A percentile compares a stretch with the other conserved stretches of the same genome.
phyloP scores from a whole-genome alignment of 1,140 invertebrate genomes.

The Arctopsyche grandis region DNA sequence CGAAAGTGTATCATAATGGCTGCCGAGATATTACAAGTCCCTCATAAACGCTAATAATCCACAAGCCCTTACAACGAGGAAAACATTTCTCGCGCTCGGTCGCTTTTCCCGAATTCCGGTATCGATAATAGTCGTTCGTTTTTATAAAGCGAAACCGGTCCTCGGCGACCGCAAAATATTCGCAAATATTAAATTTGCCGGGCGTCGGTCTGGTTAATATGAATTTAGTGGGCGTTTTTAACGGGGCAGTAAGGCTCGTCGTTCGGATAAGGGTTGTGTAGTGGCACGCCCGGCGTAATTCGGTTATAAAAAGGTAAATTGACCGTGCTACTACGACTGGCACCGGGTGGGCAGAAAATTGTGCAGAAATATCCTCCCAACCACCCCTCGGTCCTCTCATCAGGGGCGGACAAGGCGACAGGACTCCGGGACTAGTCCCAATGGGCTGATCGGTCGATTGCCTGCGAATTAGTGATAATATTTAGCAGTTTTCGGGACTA shows the following conservation, averaged over 20 bases:
- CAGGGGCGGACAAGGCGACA: too few relatives aligned
- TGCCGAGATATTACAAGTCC: background rate
- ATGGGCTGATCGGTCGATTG: too few relatives aligned
- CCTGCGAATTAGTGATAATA: too few relatives aligned
- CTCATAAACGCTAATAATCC: background rate
- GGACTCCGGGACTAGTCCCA: too few relatives aligned
- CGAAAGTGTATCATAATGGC: conserved; percentile 11
- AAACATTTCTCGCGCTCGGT: background rate
- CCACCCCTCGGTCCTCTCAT: too few relatives aligned
- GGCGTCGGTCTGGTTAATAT: conserved; percentile 16
- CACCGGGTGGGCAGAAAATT: conserved; percentile 18
- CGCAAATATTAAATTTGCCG: conserved; percentile 4
- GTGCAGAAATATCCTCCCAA: background rate
- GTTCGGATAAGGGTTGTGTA: conserved; percentile 13
- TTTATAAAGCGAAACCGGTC: background rate
- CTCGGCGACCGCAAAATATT: background rate
- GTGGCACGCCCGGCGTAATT: conserved; percentile 4
- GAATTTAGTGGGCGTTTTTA: conserved; percentile 8
- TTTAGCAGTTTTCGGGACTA: too few relatives aligned
- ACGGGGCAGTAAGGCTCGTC: background rate
- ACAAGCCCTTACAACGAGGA: background rate
- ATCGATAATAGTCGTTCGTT: background rate
- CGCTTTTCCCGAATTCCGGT: background rate
- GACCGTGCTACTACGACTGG: conserved; percentile 18
- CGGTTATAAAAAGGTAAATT: conserved; percentile 32